Conservation (phyloP, 2,113 vertebrate genomes). For the Sceloporus undulatus region DNA sequence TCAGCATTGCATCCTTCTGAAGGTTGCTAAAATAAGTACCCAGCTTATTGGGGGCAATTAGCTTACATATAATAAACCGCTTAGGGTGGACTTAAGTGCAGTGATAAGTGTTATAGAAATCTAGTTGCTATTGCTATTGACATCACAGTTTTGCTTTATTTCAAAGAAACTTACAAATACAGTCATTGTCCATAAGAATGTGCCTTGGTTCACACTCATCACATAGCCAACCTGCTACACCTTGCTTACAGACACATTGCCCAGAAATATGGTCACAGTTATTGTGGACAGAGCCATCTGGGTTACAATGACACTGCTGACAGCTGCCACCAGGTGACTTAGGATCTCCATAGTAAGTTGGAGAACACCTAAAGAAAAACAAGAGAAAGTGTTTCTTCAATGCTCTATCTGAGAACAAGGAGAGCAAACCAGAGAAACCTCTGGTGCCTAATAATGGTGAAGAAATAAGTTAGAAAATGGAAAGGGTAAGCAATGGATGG, state of each 20-base stretch:
- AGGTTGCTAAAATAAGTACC: no score
- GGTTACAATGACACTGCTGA: constrained; percentile 81
- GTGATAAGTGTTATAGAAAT: no score
- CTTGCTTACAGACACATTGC: constrained; percentile 86
- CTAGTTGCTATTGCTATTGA: no score
- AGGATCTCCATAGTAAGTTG: constrained; percentile 89
- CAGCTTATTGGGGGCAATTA: no score
- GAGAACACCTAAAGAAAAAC: constrained; percentile 83
- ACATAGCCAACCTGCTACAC: constrained; percentile 85
- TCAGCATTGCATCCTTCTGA: no score
- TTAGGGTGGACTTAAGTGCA: no score
- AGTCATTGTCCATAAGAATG: constrained; percentile 80
- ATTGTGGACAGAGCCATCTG: constrained; percentile 78
- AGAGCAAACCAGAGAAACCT: no score
- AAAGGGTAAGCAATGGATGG: no score
- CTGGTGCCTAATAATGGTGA: no score
- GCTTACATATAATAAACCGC: no score
- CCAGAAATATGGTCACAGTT: constrained; percentile 83
- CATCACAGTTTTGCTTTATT: neutral
- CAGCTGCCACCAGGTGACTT: constrained; percentile 76
- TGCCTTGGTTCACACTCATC: constrained; percentile 86
- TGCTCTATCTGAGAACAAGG: neutral
- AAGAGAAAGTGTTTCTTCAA: neutral
- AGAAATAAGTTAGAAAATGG: no score
- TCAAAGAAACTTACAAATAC: constrained; percentile 85